These are phyloP conservation scores for Planiliza haematocheilus DNA, from an alignment of 2,113 vertebrate species.

Conservation along the genomic window DNA sequence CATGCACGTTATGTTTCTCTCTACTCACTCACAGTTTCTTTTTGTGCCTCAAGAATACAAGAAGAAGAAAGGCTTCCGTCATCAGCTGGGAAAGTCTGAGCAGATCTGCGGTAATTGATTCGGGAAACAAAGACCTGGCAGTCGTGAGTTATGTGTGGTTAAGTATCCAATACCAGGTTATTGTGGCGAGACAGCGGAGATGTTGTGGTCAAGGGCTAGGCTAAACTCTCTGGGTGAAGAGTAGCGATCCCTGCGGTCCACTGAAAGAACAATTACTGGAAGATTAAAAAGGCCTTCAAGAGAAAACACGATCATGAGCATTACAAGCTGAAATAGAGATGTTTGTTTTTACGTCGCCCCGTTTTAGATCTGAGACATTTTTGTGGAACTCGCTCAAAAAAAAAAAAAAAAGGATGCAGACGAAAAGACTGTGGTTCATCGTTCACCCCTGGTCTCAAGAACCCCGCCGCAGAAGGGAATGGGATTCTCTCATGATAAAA, in stretches of 20 bases:
- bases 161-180: conserved; percentile 67
- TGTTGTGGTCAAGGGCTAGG: conserved; percentile 73
- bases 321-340: conserved; percentile 75
- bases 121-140: conserved; percentile 70
- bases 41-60: conserved; percentile 66
- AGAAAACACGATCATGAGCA: conserved; percentile 60
- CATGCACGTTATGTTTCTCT: conserved; percentile 67
- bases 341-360: conserved; percentile 76
- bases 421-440: conserved; percentile 71
- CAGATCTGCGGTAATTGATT: conserved; percentile 68
- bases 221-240: conserved; percentile 68
- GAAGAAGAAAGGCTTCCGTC: conserved; percentile 53
- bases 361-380: conserved; percentile 74
- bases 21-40: conserved; percentile 36
- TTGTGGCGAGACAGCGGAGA: conserved; percentile 80
- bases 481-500: conserved; percentile 53
- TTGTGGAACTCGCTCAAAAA: conserved; percentile 71
- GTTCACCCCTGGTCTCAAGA: conserved; percentile 74
- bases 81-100: conserved; percentile 81
- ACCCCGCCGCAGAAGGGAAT: conserved; percentile 43
- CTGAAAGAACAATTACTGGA: conserved; percentile 78
- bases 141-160: conserved; percentile 46
- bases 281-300: conserved; percentile 71
- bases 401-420: conserved; percentile 61
- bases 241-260: conserved; percentile 66